phyloP scores from a whole-genome alignment of 2,888 invertebrate genomes.

The Agrochola lychnidis region DNA sequence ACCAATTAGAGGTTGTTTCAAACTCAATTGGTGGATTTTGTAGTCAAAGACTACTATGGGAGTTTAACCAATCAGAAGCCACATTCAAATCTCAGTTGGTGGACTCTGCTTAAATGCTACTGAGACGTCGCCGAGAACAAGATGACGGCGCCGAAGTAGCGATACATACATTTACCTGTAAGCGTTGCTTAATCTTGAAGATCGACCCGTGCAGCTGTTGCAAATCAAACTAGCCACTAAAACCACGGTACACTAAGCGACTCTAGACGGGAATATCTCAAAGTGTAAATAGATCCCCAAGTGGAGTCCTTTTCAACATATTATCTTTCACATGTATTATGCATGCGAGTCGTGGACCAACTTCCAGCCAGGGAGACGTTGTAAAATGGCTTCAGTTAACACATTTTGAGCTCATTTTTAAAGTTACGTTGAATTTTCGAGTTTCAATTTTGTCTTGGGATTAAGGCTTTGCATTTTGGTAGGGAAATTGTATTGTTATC shows the following conservation, averaged over 20 bases:
- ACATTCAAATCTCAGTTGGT: too few species aligned
- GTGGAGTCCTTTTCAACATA: slow-evolving; percentile 39
- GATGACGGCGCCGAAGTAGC: too few species aligned
- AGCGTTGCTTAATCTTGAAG: too few species aligned
- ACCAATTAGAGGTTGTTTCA: too few species aligned
- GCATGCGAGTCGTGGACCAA: slow-evolving; percentile 52
- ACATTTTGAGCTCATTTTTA: slow-evolving; percentile 56
- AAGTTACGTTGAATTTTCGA: slow-evolving; percentile 33
- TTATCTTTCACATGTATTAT: slow-evolving; percentile 58
- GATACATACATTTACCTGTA: too few species aligned
- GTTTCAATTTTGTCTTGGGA: slow-evolving; percentile 47
- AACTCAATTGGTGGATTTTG: too few species aligned
- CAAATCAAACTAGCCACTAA: slow-evolving; percentile 13
- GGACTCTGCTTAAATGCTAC: too few species aligned
- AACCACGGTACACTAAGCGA: slow-evolving; percentile 7
- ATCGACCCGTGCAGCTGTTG: background rate
- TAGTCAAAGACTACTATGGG: too few species aligned
- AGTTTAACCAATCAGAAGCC: too few species aligned
- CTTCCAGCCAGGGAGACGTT: slow-evolving; percentile 43
- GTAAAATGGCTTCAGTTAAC: slow-evolving; percentile 61
- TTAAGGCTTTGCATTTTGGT: background rate
- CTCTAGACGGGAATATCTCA: slow-evolving; percentile 32
- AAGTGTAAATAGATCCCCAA: slow-evolving; percentile 48
- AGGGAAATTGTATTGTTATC: background rate
- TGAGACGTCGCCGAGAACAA: too few species aligned